These are phyloP conservation scores for Sinocyclocheilus anophthalmus DNA, from an alignment of 2,113 vertebrate species.

Conservation along the genomic window DNA sequence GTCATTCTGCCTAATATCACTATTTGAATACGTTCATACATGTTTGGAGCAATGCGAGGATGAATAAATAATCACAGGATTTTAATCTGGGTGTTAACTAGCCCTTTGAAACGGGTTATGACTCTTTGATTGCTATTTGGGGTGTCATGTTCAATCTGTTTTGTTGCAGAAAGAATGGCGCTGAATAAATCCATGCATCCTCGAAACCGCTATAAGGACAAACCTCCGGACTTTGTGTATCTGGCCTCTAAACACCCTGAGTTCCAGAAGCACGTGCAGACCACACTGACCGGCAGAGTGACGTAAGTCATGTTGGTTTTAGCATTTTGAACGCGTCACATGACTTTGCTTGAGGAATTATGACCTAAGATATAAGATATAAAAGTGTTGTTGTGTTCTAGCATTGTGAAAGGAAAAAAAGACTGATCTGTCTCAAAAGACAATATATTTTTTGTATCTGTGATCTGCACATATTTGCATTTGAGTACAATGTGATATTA, in stretches of 20 bases:
- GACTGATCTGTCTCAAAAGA: not conserved
- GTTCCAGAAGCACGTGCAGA: conserved; percentile 85
- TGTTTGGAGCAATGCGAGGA: not conserved
- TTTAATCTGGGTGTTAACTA: not conserved
- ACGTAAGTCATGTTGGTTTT: conserved; percentile 74
- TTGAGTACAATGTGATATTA: not conserved
- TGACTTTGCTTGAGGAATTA: not conserved
- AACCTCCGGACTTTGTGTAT: conserved; percentile 86
- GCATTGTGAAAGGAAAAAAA: not conserved
- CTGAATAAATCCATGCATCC: conserved; percentile 90
- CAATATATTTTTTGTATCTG: not conserved
- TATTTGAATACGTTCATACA: not conserved
- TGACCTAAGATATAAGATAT: not conserved
- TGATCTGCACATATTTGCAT: not conserved
- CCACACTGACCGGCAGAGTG: conserved; percentile 79
- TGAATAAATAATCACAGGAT: not conserved
- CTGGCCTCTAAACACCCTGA: conserved; percentile 88
- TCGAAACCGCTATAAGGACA: conserved; percentile 90
- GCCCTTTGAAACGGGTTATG: too few species aligned
- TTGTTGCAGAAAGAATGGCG: conserved; percentile 73
- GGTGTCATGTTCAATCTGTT: not conserved
- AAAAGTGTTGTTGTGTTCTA: not conserved
- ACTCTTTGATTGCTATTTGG: not conserved
- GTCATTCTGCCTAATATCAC: not conserved
- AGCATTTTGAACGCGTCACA: not conserved